phyloP scores from a whole-genome alignment of 2,888 invertebrate genomes.

The Trachelus troglodyta region DNA sequence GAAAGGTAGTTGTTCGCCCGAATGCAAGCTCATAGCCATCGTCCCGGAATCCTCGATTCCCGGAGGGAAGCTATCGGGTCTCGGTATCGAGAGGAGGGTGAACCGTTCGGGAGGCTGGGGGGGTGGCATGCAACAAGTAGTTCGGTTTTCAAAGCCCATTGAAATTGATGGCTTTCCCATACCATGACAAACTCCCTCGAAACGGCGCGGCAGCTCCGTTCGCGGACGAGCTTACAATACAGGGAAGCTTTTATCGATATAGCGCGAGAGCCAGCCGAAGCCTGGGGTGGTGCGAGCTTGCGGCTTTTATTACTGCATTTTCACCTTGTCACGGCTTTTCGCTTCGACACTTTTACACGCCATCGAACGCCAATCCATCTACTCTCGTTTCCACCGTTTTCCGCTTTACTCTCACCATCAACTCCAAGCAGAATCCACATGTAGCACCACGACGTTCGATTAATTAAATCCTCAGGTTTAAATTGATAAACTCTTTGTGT shows the following conservation, averaged over 20 bases:
- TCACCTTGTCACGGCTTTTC: slow-evolving; percentile 63
- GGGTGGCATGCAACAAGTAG: slow-evolving; percentile 64
- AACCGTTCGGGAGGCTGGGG: slow-evolving; percentile 54
- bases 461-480: not conserved
- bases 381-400: slow-evolving; percentile 15
- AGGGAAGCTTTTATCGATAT: slow-evolving; percentile 65
- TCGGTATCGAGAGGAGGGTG: slow-evolving; percentile 65
- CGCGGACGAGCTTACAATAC: slow-evolving; percentile 60
- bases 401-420: not conserved
- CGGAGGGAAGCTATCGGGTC: slow-evolving; percentile 65
- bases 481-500: not conserved
- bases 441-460: not conserved
- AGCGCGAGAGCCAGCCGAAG: slow-evolving; percentile 40
- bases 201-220: slow-evolving; percentile 45
- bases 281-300: slow-evolving; percentile 43
- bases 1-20: slow-evolving; percentile 47
- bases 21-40: slow-evolving; percentile 57
- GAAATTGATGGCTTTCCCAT: slow-evolving; percentile 68
- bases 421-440: not conserved
- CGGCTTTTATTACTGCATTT: slow-evolving; percentile 66
- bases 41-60: slow-evolving; percentile 35
- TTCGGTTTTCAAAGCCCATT: slow-evolving; percentile 68
- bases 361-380: slow-evolving; percentile 51
- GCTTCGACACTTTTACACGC: slow-evolving; percentile 57
- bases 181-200: slow-evolving; percentile 56